phyloP scores from a whole-genome alignment of 2,888 invertebrate genomes.

The Morinoia aosen region DNA sequence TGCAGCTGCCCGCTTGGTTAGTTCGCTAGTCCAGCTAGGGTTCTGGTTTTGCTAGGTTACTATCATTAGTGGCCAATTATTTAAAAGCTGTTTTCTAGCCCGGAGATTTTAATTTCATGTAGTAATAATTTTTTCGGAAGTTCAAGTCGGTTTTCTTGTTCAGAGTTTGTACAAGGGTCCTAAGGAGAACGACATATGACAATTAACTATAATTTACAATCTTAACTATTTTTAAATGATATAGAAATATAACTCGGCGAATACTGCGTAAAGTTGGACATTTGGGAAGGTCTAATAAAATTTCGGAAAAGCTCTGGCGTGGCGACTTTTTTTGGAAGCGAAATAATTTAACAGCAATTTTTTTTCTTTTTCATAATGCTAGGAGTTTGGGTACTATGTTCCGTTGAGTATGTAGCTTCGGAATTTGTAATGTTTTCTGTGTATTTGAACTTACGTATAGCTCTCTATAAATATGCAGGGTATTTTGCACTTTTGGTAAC shows the following conservation, averaged over 20 bases:
- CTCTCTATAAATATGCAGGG: background rate
- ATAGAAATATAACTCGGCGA: no score
- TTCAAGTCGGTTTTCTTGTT: no score
- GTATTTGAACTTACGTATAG: background rate
- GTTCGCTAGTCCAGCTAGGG: background rate
- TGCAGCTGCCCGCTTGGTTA: background rate
- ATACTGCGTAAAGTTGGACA: no score
- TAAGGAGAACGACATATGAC: no score
- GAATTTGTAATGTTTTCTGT: background rate
- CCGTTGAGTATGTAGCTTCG: background rate
- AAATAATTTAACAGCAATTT: no score
- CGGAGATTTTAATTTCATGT: background rate
- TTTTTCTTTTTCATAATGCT: background rate
- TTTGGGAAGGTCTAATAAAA: no score
- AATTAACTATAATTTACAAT: no score
- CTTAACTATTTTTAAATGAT: no score
- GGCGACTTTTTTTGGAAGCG: no score
- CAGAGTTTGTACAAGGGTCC: no score
- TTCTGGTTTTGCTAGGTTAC: background rate
- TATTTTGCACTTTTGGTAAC: background rate
- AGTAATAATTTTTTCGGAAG: no score
- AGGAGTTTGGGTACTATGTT: background rate
- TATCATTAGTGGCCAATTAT: background rate
- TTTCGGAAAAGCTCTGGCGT: no score
- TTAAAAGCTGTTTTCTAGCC: background rate